These are phyloP conservation scores for Tillus elongatus DNA, from an alignment of 2,888 invertebrate genomes.

Conservation along the genomic window DNA sequence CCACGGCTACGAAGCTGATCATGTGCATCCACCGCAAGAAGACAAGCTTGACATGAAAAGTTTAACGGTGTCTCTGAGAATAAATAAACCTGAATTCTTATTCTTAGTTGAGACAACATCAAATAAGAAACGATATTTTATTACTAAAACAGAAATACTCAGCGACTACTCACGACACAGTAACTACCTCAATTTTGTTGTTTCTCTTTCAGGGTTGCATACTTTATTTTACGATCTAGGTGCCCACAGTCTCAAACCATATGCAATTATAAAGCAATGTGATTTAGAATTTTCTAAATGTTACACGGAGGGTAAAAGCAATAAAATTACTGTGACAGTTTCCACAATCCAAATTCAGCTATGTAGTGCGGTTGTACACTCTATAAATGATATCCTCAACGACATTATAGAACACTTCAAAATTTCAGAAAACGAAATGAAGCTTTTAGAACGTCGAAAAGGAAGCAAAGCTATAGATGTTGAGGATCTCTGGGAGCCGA, in stretches of 20 bases:
- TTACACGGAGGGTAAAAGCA: slow-evolving; percentile 56
- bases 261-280: slow-evolving; percentile 57
- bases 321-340: slow-evolving; percentile 55
- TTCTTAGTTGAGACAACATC: slow-evolving; percentile 59
- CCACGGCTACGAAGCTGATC: slow-evolving; percentile 60
- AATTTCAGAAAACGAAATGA: slow-evolving; percentile 31
- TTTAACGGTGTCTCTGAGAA: slow-evolving; percentile 60
- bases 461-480: slow-evolving; percentile 32
- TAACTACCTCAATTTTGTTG: slow-evolving; percentile 54
- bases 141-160: slow-evolving; percentile 60
- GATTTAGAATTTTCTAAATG: slow-evolving; percentile 60
- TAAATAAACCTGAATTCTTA: slow-evolving; percentile 70
- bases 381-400: slow-evolving; percentile 50
- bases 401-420: slow-evolving; percentile 41
- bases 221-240: slow-evolving; percentile 40
- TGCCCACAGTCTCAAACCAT: slow-evolving; percentile 41
- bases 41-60: slow-evolving; percentile 34
- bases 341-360: slow-evolving; percentile 63
- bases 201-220: slow-evolving; percentile 52
- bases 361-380: slow-evolving; percentile 64
- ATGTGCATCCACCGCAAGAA: slow-evolving; percentile 25
- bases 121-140: slow-evolving; percentile 43
- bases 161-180: slow-evolving; percentile 62
- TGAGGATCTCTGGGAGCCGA: slow-evolving; percentile 65
- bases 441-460: slow-evolving; percentile 13